Conservation (phyloP, 2,797 vertebrate genomes). For the Antennarius maculatus region DNA sequence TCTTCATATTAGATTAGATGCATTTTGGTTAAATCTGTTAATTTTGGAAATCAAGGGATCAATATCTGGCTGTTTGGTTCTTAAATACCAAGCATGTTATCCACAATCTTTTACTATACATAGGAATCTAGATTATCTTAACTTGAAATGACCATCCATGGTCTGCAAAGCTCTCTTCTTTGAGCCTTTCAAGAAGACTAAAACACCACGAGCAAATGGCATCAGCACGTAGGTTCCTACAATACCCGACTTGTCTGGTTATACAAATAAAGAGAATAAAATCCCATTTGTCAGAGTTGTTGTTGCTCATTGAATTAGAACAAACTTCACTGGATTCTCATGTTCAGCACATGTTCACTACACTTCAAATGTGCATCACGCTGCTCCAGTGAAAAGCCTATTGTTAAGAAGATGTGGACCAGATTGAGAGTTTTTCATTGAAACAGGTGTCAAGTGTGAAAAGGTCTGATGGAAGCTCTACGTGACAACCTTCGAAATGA, state of each 20-base stretch:
- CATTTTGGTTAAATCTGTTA: too few species aligned
- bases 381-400: conserved; percentile 11
- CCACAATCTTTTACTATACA: too few species aligned
- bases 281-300: conserved; percentile 12
- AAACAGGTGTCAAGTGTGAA: conserved; percentile 53
- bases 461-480: conserved; percentile 46
- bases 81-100: too few species aligned
- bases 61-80: too few species aligned
- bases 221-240: neutral
- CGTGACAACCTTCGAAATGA: conserved; percentile 34
- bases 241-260: neutral
- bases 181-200: neutral
- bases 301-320: conserved; percentile 21
- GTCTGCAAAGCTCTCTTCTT: neutral
- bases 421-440: conserved; percentile 35
- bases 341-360: conserved; percentile 6
- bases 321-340: conserved; percentile 4
- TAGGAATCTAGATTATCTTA: too few species aligned
- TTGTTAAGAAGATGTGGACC: conserved; percentile 31
- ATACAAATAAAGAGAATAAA: neutral
- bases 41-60: too few species aligned
- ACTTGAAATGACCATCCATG: too few species aligned
- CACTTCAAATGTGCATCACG: conserved; percentile 8
- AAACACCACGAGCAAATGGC: neutral
- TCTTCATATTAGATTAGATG: too few species aligned